Conservation (phyloP, 2,888 invertebrate genomes). For the Pteria penguin region DNA sequence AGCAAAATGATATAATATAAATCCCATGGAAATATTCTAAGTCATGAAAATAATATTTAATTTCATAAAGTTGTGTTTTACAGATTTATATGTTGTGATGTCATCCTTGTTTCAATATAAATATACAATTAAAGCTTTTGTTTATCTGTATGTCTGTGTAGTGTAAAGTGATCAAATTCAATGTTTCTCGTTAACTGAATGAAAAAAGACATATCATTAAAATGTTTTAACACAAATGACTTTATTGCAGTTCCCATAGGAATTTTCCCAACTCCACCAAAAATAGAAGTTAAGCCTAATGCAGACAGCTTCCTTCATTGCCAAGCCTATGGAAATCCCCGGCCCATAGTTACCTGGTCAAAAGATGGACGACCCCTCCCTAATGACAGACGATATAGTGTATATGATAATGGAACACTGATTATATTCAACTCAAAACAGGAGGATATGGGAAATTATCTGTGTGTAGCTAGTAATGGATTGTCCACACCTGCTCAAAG, state of each 20-base stretch:
- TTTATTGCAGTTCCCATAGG: slow-evolving; percentile 65
- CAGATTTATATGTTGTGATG: too few species aligned
- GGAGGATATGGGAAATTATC: slow-evolving; percentile 89
- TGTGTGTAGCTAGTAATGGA: slow-evolving; percentile 90
- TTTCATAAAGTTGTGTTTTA: too few species aligned
- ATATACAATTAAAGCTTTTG: too few species aligned
- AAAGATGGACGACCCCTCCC: slow-evolving; percentile 49
- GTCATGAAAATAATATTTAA: too few species aligned
- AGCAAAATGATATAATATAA: too few species aligned
- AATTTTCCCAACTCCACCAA: slow-evolving; percentile 69
- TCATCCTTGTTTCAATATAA: too few species aligned
- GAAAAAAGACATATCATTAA: neutral
- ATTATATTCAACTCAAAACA: slow-evolving; percentile 84
- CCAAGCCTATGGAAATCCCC: slow-evolving; percentile 71
- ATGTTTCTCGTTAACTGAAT: too few species aligned
- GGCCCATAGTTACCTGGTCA: slow-evolving; percentile 70
- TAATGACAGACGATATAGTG: slow-evolving; percentile 52
- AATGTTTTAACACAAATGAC: too few species aligned
- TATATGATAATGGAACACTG: slow-evolving; percentile 84
- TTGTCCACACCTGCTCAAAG: slow-evolving; percentile 86
- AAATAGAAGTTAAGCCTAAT: slow-evolving; percentile 67
- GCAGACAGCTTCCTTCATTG: slow-evolving; percentile 73
- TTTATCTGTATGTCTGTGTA: too few species aligned
- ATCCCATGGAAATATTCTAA: too few species aligned
- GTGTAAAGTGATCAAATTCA: too few species aligned